These are phyloP conservation scores for Hecatera dysodea DNA, from an alignment of 2,888 invertebrate genomes.

Conservation along the genomic window DNA sequence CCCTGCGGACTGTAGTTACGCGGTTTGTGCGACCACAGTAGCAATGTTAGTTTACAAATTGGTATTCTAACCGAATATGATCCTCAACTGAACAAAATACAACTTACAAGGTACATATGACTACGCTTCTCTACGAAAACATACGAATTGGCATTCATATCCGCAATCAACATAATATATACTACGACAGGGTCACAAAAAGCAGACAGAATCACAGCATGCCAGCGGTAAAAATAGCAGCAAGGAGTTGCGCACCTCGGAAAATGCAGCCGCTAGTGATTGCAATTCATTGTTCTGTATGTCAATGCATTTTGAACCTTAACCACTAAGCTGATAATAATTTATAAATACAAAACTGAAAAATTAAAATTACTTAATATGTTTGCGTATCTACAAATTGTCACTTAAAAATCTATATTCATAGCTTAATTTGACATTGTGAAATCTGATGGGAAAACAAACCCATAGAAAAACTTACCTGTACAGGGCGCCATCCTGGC, in stretches of 20 bases:
- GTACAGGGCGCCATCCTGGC: conserved; percentile 88
- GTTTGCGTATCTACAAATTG: conserved; percentile 21
- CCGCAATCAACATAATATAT: background rate
- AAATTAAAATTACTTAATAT: background rate
- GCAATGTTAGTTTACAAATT: conserved; percentile 33
- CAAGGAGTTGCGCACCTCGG: conserved; percentile 60
- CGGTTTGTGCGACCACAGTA: conserved; percentile 13
- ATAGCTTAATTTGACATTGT: conserved; percentile 5
- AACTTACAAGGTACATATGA: background rate
- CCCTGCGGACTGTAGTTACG: conserved; percentile 31
- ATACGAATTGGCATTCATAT: background rate
- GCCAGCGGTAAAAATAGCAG: conserved; percentile 52
- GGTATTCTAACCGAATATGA: background rate
- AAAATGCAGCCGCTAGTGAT: conserved; percentile 60
- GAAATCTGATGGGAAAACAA: conserved; percentile 37
- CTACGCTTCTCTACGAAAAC: background rate
- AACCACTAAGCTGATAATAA: conserved; percentile 19
- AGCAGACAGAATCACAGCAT: conserved; percentile 28
- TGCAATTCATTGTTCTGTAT: conserved; percentile 50
- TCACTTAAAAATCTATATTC: background rate
- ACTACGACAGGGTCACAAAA: conserved; percentile 16
- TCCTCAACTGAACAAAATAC: background rate
- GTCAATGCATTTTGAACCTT: conserved; percentile 58
- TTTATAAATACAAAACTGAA: conserved; percentile 23
- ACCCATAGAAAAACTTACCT: conserved; percentile 79